These are phyloP conservation scores for Sepioteuthis lessoniana DNA, from an alignment of 2,888 invertebrate species.

Conservation along the genomic window DNA sequence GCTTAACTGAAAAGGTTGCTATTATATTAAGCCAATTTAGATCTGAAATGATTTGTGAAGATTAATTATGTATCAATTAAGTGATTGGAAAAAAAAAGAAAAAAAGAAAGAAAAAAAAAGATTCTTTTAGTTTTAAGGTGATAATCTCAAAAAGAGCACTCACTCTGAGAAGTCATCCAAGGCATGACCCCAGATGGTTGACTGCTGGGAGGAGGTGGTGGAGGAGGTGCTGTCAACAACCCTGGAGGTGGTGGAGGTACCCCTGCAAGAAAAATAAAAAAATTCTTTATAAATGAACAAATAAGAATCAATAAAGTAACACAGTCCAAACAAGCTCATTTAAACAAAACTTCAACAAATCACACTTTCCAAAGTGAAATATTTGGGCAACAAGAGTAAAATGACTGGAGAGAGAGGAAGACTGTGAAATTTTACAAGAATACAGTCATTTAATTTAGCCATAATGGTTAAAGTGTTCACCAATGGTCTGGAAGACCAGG, in stretches of 20 bases:
- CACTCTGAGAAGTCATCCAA: slow-evolving; percentile 58
- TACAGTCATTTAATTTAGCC: too few relatives aligned
- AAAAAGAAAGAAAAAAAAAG: too few relatives aligned
- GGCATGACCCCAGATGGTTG: slow-evolving; percentile 58
- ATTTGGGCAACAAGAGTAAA: too few relatives aligned
- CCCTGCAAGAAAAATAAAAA: slow-evolving; percentile 53
- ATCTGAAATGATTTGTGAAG: not conserved
- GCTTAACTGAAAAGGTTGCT: too few relatives aligned
- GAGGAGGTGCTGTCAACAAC: slow-evolving; percentile 69
- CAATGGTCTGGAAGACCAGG: too few relatives aligned
- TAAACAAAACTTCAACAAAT: too few relatives aligned
- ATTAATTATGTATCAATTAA: not conserved
- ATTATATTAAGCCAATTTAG: too few relatives aligned
- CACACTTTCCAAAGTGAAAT: too few relatives aligned
- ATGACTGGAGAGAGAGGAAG: too few relatives aligned
- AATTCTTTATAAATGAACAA: too few relatives aligned
- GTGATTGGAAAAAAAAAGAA: not conserved
- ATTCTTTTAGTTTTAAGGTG: not conserved
- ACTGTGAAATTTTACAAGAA: too few relatives aligned
- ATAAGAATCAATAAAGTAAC: not conserved
- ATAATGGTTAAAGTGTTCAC: too few relatives aligned
- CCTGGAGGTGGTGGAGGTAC: slow-evolving; percentile 77
- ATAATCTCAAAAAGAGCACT: slow-evolving; percentile 6
- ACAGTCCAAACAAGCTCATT: not conserved
- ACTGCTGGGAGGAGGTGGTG: slow-evolving; percentile 69